Conservation (phyloP, 2,113 vertebrate genomes). For the Anoplopoma fimbria region DNA sequence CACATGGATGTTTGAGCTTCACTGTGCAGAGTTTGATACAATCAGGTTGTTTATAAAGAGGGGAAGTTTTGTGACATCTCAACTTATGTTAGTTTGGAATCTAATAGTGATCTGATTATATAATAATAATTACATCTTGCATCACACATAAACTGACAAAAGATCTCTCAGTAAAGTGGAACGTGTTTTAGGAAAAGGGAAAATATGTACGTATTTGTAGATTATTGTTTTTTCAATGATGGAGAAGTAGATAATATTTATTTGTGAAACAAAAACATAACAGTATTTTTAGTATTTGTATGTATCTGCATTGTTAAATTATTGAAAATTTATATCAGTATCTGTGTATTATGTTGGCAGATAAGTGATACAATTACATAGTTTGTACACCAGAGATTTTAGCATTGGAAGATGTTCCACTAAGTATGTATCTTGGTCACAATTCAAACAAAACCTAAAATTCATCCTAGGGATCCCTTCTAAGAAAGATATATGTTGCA, state of each 20-base stretch:
- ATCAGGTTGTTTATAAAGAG: background rate
- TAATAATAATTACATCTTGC: background rate
- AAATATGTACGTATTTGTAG: background rate
- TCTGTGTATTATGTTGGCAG: background rate
- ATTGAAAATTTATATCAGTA: background rate
- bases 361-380: background rate
- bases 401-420: background rate
- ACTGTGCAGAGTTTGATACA: background rate
- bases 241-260: background rate
- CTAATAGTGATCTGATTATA: background rate
- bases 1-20: background rate
- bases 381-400: background rate
- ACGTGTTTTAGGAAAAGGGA: background rate
- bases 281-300: no score
- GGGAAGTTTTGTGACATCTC: background rate
- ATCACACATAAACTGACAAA: background rate
- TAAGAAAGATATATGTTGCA: background rate
- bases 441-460: background rate
- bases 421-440: background rate
- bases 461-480: background rate
- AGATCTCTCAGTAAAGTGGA: background rate
- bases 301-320: background rate
- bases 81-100: background rate
- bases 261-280: no score
- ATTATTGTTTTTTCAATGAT: background rate